A percentile compares a stretch with the other conserved stretches of the same genome.
Conservation (phyloP, 2,113 vertebrate species). For the Octodon degus region DNA sequence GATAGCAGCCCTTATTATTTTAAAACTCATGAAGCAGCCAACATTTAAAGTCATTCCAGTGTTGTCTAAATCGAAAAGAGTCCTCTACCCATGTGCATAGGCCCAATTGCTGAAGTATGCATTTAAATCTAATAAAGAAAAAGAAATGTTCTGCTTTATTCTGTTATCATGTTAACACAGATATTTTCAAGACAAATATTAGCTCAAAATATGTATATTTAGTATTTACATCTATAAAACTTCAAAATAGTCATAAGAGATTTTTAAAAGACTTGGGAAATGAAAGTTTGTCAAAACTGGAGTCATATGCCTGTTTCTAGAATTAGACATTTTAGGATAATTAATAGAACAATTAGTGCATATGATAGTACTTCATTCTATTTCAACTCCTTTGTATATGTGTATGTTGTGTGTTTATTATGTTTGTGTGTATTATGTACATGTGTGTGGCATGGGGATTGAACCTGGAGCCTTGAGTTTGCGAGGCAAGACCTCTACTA, state of each 20-base stretch:
- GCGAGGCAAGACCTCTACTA: neutral
- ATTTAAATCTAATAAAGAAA: slow-evolving; percentile 31
- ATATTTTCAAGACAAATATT: neutral
- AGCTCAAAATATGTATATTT: neutral
- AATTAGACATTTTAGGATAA: neutral
- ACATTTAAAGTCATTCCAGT: slow-evolving; percentile 41
- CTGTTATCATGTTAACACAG: neutral
- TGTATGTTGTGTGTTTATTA: neutral
- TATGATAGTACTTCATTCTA: neutral
- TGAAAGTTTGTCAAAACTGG: neutral
- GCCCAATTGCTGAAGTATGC: neutral
- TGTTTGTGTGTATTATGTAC: neutral
- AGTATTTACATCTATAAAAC: neutral
- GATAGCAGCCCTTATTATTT: neutral
- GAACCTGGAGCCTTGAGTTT: neutral
- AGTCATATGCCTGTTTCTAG: neutral
- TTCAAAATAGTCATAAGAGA: neutral
- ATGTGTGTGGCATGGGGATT: neutral
- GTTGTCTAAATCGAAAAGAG: neutral
- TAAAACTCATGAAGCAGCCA: neutral
- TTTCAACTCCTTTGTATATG: neutral
- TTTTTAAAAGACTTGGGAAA: neutral
- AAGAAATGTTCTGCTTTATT: neutral
- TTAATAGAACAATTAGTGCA: neutral
- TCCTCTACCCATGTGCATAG: neutral